Conservation (phyloP, 1,140 invertebrate genomes). For the Pachypsylla venusta region DNA sequence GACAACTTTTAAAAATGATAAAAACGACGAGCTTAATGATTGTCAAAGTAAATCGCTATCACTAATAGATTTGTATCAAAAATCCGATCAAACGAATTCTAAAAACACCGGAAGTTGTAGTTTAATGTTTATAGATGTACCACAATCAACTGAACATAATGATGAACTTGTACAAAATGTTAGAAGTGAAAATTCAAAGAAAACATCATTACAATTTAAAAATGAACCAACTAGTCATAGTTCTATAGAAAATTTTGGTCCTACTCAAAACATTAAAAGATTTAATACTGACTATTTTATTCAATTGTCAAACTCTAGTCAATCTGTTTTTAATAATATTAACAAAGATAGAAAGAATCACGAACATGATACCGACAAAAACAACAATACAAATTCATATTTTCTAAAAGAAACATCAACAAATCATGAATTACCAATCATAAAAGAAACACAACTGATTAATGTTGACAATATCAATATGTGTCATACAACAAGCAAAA, state of each 20-base stretch:
- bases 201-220: background rate
- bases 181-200: background rate
- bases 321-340: background rate
- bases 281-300: too few relatives aligned
- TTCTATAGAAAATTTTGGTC: background rate
- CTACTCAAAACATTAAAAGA: too few relatives aligned
- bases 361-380: background rate
- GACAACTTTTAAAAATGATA: background rate
- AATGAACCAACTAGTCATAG: background rate
- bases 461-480: background rate
- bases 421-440: background rate
- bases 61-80: background rate
- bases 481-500: background rate
- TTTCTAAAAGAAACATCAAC: slow-evolving; percentile 1
- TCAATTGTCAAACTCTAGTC: background rate
- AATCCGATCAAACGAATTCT: background rate
- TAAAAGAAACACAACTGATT: background rate
- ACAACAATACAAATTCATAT: background rate
- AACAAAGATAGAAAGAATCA: background rate
- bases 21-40: background rate
- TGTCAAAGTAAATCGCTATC: background rate
- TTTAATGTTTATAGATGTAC: background rate
- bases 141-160: too few relatives aligned
- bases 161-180: too few relatives aligned
- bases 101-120: background rate